Evolutionary conservation across 2,888 invertebrate genomes (phyloP).

Genomic region (Dynastes grantii): DNA sequence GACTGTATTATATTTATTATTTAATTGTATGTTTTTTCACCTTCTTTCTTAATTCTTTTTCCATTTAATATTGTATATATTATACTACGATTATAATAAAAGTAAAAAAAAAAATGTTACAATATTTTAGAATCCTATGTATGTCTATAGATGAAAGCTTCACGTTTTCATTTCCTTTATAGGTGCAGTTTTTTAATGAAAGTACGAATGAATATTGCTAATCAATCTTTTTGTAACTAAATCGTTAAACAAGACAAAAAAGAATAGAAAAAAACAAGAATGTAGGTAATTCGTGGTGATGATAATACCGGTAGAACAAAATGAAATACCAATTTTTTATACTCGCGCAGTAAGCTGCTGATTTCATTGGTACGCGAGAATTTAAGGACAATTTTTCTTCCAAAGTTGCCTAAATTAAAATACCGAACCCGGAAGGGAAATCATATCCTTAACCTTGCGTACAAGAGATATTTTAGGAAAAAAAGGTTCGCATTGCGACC

Average conservation of each 20-base stretch:
- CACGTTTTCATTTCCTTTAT: conserved; percentile 17
- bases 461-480: no score
- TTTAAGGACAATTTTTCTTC: no score
- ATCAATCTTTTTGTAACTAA: conserved; percentile 35
- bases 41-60: background rate
- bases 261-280: background rate
- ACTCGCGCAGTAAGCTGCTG: conserved; percentile 7
- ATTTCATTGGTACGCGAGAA: background rate
- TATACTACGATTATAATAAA: conserved; percentile 6
- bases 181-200: conserved; percentile 39
- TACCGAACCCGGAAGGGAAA: no score
- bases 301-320: conserved; percentile 1
- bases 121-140: background rate
- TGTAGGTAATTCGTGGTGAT: conserved; percentile 25
- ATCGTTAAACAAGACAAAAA: conserved; percentile 23
- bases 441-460: no score
- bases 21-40: conserved; percentile 12
- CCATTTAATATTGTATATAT: conserved; percentile 35
- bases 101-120: conserved; percentile 7
- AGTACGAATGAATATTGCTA: conserved; percentile 4
- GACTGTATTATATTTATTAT: conserved; percentile 45
- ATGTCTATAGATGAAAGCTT: conserved; percentile 22
- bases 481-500: no score
- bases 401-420: no score
- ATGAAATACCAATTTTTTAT: conserved; percentile 39